These are phyloP conservation scores for Leptinotarsa tumamoca DNA, from an alignment of 2,888 invertebrate genomes.

Conservation along the genomic window DNA sequence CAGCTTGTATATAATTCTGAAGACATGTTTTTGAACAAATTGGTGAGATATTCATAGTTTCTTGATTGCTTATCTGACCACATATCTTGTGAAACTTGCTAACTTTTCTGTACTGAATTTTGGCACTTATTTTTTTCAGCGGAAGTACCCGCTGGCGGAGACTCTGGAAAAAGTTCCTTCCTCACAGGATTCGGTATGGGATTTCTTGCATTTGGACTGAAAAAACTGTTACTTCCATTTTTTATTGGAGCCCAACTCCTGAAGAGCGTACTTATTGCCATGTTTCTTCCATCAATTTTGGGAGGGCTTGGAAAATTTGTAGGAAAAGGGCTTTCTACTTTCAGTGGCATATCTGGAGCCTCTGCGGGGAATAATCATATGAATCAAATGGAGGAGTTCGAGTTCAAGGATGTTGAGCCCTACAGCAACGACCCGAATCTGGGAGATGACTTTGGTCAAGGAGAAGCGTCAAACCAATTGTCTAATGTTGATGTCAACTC, in stretches of 20 bases:
- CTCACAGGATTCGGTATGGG: conserved; percentile 75
- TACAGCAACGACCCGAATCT: conserved; percentile 63
- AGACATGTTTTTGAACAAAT: too few species aligned
- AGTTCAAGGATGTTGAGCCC: conserved; percentile 78
- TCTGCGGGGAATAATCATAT: conserved; percentile 60
- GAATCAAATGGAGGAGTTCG: conserved; percentile 74
- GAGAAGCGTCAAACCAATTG: conserved; percentile 53
- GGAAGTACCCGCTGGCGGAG: conserved; percentile 26
- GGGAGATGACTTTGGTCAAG: conserved; percentile 64
- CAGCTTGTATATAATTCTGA: too few species aligned
- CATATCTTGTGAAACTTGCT: too few species aligned
- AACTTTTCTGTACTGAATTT: too few species aligned
- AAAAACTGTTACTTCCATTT: conserved; percentile 85
- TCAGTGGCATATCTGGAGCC: conserved; percentile 71
- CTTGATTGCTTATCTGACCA: too few species aligned
- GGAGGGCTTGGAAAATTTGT: conserved; percentile 86
- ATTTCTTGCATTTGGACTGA: conserved; percentile 82
- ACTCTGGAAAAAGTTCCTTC: conserved; percentile 72
- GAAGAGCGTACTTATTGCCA: conserved; percentile 84
- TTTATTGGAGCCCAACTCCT: conserved; percentile 85
- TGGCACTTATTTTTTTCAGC: background rate
- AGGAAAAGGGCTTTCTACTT: conserved; percentile 79
- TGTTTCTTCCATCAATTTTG: conserved; percentile 86
- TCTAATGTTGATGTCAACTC: conserved; percentile 48
- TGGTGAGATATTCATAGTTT: too few species aligned